Conservation (phyloP, 2,113 vertebrate genomes). For the Dicaeum eximium region DNA sequence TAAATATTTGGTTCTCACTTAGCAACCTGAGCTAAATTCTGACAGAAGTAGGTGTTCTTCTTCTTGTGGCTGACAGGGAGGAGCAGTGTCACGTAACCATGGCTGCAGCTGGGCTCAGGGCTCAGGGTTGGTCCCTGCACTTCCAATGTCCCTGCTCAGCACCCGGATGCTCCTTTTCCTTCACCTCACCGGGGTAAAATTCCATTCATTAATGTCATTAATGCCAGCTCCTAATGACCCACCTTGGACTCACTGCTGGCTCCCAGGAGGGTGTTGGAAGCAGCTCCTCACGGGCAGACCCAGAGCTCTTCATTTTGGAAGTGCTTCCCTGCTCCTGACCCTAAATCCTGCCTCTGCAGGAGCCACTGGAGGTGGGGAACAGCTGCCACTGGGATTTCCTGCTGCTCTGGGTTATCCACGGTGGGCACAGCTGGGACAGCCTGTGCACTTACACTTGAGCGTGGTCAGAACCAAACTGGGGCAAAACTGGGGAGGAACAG, state of each 20-base stretch:
- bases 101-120: not conserved
- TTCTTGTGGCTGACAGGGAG: not conserved
- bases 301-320: not conserved
- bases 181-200: not conserved
- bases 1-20: not conserved
- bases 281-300: not conserved
- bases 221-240: not conserved
- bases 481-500: not conserved
- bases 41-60: not conserved
- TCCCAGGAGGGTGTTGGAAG: not conserved
- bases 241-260: not conserved
- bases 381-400: not conserved
- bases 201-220: not conserved
- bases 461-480: not conserved
- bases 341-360: accelerated
- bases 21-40: conserved; percentile 43
- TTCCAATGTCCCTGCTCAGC: not conserved
- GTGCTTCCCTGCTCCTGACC: not conserved
- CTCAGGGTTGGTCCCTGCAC: not conserved
- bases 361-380: not conserved
- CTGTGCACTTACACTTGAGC: not conserved
- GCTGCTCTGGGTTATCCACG: not conserved
- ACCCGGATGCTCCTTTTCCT: accelerated
- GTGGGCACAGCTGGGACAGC: not conserved
- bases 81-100: not conserved